Evolutionary conservation across 2,797 vertebrate species (phyloP).

Genomic region (Syndactyla subalaris): DNA sequence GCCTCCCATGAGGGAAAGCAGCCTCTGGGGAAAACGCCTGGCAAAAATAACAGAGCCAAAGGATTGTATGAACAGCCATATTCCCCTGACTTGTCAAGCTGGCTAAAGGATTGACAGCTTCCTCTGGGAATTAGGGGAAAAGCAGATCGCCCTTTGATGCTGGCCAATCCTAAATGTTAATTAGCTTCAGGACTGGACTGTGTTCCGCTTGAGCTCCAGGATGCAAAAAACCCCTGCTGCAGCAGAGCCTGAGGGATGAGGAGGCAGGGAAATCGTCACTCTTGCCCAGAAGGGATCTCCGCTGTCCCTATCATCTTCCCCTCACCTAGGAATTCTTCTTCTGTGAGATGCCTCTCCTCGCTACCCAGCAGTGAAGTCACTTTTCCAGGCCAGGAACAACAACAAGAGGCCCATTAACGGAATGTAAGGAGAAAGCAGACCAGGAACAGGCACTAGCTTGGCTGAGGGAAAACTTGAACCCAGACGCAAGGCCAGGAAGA

Average conservation of each 20-base stretch:
- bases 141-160: conserved; percentile 46
- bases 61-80: conserved; percentile 79
- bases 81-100: conserved; percentile 76
- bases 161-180: conserved; percentile 48
- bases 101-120: conserved; percentile 71
- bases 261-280: background rate
- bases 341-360: background rate
- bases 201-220: conserved; percentile 16
- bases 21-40: conserved; percentile 78
- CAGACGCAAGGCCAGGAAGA: conserved; percentile 38
- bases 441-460: conserved; percentile 32
- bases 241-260: background rate
- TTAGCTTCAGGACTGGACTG: conserved; percentile 55
- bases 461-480: conserved; percentile 54
- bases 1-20: conserved; percentile 79
- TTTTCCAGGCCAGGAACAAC: conserved; percentile 47
- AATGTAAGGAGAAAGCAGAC: conserved; percentile 42
- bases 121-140: conserved; percentile 61
- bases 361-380: conserved; percentile 14
- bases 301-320: conserved; percentile 8
- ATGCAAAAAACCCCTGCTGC: background rate
- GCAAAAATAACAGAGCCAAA: conserved; percentile 80
- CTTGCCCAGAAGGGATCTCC: background rate
- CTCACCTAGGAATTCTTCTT: background rate
- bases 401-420: background rate